Evolutionary conservation across 1,140 invertebrate species (phyloP), one percentile per base, ranked within the genome.

Genomic region (Aphaenogaster floridana): DNA sequence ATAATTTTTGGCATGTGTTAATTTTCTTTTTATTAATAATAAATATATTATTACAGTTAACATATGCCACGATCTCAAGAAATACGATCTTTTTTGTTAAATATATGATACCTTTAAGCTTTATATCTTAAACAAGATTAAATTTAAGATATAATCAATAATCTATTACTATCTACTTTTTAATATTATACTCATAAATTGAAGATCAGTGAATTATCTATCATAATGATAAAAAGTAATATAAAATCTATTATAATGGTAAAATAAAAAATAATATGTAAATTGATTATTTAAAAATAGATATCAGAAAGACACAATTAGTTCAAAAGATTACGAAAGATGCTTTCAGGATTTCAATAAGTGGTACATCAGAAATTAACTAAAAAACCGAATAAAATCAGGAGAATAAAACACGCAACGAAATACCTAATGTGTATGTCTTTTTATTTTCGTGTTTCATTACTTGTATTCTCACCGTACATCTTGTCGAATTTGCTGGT

Each of bases 381-480:
- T 8, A 48, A 15, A 17, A n/a, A 21, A 5, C 17, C 6, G 13
- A 66, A 39, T 36, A 50, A 39, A 36, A 17, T 74, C 8, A 3
- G 57, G 69, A 74, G 5, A 48, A 48, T 59, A 42, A 74, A 74
- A 34, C 6, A 52, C 52, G 34, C 48, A 59, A 83, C 66, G 21
- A 42, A 48, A 71, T 83, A 86, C 36, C 45, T 76, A 86, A 86
- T 88, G 90, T 94, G 94, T 95, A 93, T 86, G 91, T 94, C 77
- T 90, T 94, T 94, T 95, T 94, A 94, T 84, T 74, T 94, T 94
- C 72, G 92, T 93, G 90, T 93, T 91, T 91, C 92, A 91, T 93
- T 84, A 91, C 68, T 94, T 87, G 85, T 87, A 90, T 93, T 91
- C 57, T 71, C 93, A 79, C 92, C 88, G 83, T 94, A 94, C 94